These are phyloP conservation scores for Trachymyrmex septentrionalis DNA, from an alignment of 1,140 invertebrate species.

Conservation along the genomic window DNA sequence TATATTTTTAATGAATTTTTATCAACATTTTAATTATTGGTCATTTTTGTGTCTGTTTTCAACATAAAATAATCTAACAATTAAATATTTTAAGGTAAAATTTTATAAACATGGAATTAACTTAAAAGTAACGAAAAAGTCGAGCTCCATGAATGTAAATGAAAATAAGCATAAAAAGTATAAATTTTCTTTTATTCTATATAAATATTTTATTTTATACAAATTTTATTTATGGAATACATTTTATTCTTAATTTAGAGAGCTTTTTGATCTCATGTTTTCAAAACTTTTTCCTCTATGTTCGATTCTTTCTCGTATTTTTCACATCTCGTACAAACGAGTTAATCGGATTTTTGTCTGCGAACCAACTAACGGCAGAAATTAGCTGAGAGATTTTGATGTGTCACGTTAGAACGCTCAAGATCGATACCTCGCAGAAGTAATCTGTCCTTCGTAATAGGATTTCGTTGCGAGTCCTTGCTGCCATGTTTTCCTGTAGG, in stretches of 20 bases:
- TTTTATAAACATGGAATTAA: not conserved
- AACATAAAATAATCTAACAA: not conserved
- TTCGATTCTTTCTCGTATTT: not conserved
- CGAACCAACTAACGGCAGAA: not conserved
- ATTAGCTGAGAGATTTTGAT: conserved; percentile 31
- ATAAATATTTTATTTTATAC: too few relatives aligned
- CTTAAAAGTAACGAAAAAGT: not conserved
- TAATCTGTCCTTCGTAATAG: conserved; percentile 72
- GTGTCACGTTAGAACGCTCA: conserved; percentile 5
- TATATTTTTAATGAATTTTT: not conserved
- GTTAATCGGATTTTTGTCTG: conserved; percentile 35
- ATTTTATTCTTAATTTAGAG: not conserved
- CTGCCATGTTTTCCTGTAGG: conserved; percentile 43
- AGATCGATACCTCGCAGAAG: conserved; percentile 51
- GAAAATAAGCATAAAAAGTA: not conserved
- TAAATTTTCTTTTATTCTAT: too few relatives aligned
- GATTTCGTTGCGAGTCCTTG: conserved; percentile 63
- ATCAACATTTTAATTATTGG: not conserved
- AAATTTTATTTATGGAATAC: not conserved
- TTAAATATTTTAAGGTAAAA: not conserved
- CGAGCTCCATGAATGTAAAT: not conserved
- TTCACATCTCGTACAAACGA: not conserved
- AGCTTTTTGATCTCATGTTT: not conserved
- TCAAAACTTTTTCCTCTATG: not conserved
- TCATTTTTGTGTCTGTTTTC: not conserved